These are phyloP conservation scores for Onychomys arenicola DNA, from an alignment of 2,797 vertebrate species.

Conservation along the genomic window DNA sequence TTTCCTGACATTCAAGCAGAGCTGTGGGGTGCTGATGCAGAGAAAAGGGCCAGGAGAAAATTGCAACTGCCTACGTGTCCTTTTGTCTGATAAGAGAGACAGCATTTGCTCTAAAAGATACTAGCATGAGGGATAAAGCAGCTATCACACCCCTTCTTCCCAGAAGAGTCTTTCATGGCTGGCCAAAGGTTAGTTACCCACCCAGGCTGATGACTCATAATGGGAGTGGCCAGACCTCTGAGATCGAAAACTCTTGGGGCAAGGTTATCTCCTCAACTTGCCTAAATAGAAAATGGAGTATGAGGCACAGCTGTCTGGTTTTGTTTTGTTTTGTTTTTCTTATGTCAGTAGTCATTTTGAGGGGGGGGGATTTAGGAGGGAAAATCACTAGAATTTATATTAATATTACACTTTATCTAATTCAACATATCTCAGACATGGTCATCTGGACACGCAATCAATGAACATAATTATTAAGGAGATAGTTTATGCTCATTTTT, in stretches of 20 bases:
- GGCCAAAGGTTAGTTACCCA: background rate
- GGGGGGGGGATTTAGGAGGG: background rate
- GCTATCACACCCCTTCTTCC: background rate
- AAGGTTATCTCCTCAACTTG: background rate
- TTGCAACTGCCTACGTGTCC: background rate
- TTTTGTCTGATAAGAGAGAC: background rate
- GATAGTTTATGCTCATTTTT: background rate
- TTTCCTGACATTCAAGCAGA: background rate
- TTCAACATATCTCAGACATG: background rate
- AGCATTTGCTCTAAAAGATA: background rate
- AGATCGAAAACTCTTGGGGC: background rate
- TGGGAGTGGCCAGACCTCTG: background rate
- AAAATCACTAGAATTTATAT: background rate
- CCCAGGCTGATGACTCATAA: background rate
- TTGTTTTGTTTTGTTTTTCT: background rate
- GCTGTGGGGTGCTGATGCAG: background rate
- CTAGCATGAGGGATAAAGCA: background rate
- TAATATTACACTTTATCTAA: conserved; percentile 30
- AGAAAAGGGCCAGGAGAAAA: background rate
- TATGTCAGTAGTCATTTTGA: background rate
- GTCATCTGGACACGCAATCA: background rate
- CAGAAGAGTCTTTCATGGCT: background rate
- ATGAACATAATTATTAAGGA: background rate
- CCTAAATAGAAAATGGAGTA: background rate
- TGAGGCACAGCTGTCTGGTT: background rate